Conservation (phyloP, 1,140 invertebrate genomes). For the Bombus terrestris region DNA sequence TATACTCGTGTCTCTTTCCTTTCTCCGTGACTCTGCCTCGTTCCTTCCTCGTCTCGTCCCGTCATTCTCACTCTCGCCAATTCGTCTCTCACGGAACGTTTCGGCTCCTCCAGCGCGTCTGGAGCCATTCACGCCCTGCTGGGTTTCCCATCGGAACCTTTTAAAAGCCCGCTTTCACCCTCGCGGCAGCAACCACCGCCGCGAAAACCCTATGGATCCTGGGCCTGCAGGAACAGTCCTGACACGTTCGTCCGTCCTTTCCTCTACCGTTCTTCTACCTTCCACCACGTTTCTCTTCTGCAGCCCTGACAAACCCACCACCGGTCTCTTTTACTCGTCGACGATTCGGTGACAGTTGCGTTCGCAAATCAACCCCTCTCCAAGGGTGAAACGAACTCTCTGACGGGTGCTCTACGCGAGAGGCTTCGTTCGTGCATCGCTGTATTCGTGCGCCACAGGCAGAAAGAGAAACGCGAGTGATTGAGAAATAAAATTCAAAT, state of each 20-base stretch:
- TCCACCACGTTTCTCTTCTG: neutral
- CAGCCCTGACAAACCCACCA: too few relatives aligned
- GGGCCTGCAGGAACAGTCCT: slow-evolving; percentile 43
- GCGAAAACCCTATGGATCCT: slow-evolving; percentile 68
- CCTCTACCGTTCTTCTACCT: neutral
- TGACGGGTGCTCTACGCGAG: neutral
- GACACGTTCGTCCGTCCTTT: slow-evolving; percentile 35
- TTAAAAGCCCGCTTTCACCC: slow-evolving; percentile 74
- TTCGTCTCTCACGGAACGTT: slow-evolving; percentile 52
- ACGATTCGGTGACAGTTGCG: slow-evolving; percentile 51
- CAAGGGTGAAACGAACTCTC: slow-evolving; percentile 22
- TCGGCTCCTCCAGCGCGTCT: slow-evolving; percentile 67
- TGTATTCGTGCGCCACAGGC: too few relatives aligned
- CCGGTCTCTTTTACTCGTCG: slow-evolving; percentile 18
- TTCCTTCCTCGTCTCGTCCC: neutral
- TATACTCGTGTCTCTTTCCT: neutral
- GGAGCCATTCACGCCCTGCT: slow-evolving; percentile 71
- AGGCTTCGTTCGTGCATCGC: neutral
- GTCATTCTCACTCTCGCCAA: neutral
- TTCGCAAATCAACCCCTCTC: slow-evolving; percentile 54
- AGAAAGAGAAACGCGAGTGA: neutral
- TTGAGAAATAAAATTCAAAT: slow-evolving; percentile 49
- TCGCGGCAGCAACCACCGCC: slow-evolving; percentile 65
- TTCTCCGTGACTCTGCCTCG: neutral
- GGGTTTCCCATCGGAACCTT: slow-evolving; percentile 75